Conservation (phyloP, 2,113 vertebrate species). For the Loxodonta africana region DNA sequence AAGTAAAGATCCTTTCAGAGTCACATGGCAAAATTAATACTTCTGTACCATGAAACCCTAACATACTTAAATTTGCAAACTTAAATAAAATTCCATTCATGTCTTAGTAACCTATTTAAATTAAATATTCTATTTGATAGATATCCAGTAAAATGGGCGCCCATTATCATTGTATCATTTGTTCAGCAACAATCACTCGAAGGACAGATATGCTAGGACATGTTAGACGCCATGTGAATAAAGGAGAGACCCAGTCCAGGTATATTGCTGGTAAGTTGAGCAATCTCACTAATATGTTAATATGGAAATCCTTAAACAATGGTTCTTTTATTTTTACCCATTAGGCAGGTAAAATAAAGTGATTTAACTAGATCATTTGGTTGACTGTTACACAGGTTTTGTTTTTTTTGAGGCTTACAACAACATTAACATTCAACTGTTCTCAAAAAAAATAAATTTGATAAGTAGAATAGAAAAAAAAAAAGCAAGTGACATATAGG, state of each 20-base stretch:
- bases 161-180: slow-evolving; percentile 98
- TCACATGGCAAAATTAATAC: slow-evolving; percentile 24
- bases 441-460: neutral
- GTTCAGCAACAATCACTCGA: slow-evolving; percentile 95
- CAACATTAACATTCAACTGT: neutral
- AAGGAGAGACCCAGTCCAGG: slow-evolving; percentile 95
- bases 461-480: slow-evolving; percentile 49
- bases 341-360: slow-evolving; percentile 18
- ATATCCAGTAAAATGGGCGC: slow-evolving; percentile 90
- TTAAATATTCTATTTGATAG: slow-evolving; percentile 83
- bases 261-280: slow-evolving; percentile 88
- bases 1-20: slow-evolving; percentile 52
- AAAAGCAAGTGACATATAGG: neutral
- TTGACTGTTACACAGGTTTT: neutral
- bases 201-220: slow-evolving; percentile 98
- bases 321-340: slow-evolving; percentile 9
- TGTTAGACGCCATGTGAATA: slow-evolving; percentile 96
- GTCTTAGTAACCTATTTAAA: slow-evolving; percentile 59
- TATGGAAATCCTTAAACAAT: slow-evolving; percentile 50
- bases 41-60: slow-evolving; percentile 31
- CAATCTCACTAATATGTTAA: slow-evolving; percentile 34
- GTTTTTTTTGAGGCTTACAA: slow-evolving; percentile 10
- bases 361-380: neutral
- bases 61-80: slow-evolving; percentile 15
- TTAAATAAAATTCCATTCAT: slow-evolving; percentile 42